These are phyloP conservation scores for Acipenser ruthenus DNA, from an alignment of 2,797 vertebrate genomes.

Conservation along the genomic window DNA sequence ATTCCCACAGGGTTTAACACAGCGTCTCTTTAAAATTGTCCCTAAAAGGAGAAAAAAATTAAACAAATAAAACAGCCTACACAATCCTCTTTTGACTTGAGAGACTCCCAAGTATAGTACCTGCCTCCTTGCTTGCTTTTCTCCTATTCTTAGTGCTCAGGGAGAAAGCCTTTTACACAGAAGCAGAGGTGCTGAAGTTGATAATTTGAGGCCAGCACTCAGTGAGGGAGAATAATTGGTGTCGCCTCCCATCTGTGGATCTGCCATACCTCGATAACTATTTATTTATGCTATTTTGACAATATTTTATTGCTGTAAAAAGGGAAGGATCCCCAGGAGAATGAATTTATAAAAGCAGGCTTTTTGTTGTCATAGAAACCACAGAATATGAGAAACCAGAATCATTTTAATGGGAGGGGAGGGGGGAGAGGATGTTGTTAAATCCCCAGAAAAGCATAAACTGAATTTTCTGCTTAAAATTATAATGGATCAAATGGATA, in stretches of 20 bases:
- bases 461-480: too few relatives aligned
- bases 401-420: slow-evolving; percentile 16
- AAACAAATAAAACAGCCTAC: background rate
- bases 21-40: background rate
- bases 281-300: slow-evolving; percentile 31
- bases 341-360: slow-evolving; percentile 15
- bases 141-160: slow-evolving; percentile 16
- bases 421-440: slow-evolving; percentile 16
- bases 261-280: slow-evolving; percentile 26
- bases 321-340: slow-evolving; percentile 27
- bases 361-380: slow-evolving; percentile 49
- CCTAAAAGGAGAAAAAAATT: background rate
- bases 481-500: too few relatives aligned
- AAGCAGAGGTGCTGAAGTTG: slow-evolving; percentile 23
- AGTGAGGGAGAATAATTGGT: slow-evolving; percentile 21
- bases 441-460: slow-evolving; percentile 19
- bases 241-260: slow-evolving; percentile 18
- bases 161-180: slow-evolving; percentile 33
- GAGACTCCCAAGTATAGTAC: slow-evolving; percentile 10
- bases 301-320: slow-evolving; percentile 22
- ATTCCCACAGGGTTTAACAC: background rate
- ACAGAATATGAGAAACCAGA: background rate
- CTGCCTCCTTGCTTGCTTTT: slow-evolving; percentile 5
- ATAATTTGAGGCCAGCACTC: slow-evolving; percentile 30
- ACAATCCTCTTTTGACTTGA: background rate